Evolutionary conservation across 2,113 vertebrate genomes (phyloP).

Genomic region (Scalopus aquaticus): DNA sequence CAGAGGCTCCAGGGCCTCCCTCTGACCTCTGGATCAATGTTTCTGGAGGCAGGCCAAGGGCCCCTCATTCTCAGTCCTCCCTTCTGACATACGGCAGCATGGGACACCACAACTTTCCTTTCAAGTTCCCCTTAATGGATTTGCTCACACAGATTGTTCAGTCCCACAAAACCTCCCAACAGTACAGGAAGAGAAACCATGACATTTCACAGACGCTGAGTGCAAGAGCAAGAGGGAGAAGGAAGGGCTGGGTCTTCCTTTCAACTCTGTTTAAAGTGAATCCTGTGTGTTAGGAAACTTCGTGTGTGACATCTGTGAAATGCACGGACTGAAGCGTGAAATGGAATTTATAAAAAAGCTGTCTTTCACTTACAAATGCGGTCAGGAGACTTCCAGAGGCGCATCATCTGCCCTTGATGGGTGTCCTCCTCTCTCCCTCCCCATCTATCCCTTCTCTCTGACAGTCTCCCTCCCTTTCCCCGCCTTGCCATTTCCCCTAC

Average conservation of each 20-base stretch:
- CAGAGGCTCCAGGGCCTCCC: too few relatives aligned
- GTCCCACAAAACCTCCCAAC: background rate
- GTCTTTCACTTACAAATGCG: background rate
- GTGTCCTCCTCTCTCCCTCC: too few relatives aligned
- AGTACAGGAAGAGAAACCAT: background rate
- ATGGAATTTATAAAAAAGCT: background rate
- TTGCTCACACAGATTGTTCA: background rate
- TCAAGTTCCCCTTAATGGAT: background rate
- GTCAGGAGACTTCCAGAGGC: background rate
- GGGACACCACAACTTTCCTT: background rate
- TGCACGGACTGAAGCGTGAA: background rate
- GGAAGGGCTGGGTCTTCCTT: background rate
- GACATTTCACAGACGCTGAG: background rate
- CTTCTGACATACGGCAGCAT: too few relatives aligned
- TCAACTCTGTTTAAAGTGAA: background rate
- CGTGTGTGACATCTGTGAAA: background rate
- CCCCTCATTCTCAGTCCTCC: rapidly evolving
- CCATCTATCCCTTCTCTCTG: too few relatives aligned
- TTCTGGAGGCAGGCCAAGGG: background rate
- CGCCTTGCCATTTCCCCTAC: too few relatives aligned
- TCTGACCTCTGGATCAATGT: too few relatives aligned
- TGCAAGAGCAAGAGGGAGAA: background rate
- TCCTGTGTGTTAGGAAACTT: background rate
- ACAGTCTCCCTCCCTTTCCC: too few relatives aligned
- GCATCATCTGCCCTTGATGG: rapidly evolving